These are phyloP conservation scores for Hesperophylax magnus DNA, from an alignment of 1,140 invertebrate genomes.

Conservation along the genomic window DNA sequence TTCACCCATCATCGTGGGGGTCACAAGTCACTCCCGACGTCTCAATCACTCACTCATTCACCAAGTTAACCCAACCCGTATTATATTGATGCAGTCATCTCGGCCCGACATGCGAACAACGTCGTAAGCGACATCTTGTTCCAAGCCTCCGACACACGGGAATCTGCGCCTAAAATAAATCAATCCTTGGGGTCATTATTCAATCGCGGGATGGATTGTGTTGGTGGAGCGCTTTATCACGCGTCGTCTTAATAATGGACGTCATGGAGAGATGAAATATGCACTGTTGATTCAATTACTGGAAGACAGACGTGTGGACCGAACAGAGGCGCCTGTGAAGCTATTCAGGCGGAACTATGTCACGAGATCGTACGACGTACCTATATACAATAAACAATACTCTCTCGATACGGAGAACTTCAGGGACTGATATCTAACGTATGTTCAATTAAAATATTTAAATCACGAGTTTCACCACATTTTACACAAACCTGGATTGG, in stretches of 20 bases:
- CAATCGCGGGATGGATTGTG: slow-evolving; percentile 16
- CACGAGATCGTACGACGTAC: background rate
- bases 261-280: slow-evolving; percentile 57
- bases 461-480: background rate
- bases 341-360: slow-evolving; percentile 20
- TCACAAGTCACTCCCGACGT: slow-evolving; percentile 56
- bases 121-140: slow-evolving; percentile 33
- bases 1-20: slow-evolving; percentile 19
- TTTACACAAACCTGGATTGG: background rate
- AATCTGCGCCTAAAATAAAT: slow-evolving; percentile 32
- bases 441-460: background rate
- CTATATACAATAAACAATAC: no score
- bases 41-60: slow-evolving; percentile 58
- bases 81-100: slow-evolving; percentile 58
- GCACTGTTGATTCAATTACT: slow-evolving; percentile 58
- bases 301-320: slow-evolving; percentile 50
- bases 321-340: slow-evolving; percentile 26
- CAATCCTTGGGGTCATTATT: slow-evolving; percentile 26
- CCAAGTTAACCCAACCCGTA: slow-evolving; percentile 57
- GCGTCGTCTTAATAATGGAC: slow-evolving; percentile 56
- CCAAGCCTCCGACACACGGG: background rate
- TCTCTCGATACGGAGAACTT: no score
- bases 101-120: slow-evolving; percentile 19
- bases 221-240: slow-evolving; percentile 49
- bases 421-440: background rate